Percentiles rank a stretch among this genome's conserved stretches.
Evolutionary conservation across 1,140 invertebrate genomes (phyloP).

Genomic region (Chironomus tepperi): DNA sequence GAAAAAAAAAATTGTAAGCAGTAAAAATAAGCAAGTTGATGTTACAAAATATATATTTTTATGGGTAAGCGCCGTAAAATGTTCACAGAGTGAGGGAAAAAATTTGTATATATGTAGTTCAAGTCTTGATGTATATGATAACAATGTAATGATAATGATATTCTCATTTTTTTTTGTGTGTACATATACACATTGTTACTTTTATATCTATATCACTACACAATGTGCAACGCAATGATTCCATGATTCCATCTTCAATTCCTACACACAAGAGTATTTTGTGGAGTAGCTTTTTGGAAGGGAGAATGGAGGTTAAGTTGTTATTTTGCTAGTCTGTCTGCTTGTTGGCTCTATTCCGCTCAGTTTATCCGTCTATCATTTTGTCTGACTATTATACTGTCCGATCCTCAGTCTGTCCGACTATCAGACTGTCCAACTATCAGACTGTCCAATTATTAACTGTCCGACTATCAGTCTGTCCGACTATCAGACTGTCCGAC

Average conservation of each 20-base stretch:
- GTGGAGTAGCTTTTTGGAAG: not conserved
- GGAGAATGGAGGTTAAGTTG: no score
- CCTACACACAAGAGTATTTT: not conserved
- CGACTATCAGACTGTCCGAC: no score
- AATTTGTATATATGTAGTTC: not conserved
- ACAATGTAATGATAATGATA: conserved; percentile 14
- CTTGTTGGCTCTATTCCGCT: no score
- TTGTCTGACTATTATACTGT: no score
- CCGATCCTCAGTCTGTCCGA: no score
- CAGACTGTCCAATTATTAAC: no score
- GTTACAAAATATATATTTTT: not conserved
- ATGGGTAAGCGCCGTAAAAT: not conserved
- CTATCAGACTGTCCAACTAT: no score
- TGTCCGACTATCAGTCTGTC: no score
- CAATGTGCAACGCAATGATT: not conserved
- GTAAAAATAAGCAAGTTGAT: not conserved
- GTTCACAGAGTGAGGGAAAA: not conserved
- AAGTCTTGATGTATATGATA: not conserved
- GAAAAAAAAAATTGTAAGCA: not conserved
- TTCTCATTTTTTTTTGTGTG: not conserved
- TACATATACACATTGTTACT: no score
- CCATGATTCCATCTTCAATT: not conserved
- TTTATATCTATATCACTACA: not conserved
- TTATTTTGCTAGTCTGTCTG: no score
- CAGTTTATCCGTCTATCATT: no score